Base-by-base conservation (phyloP, 2,888 invertebrate species). In the Oxytorus armatus region DNA sequence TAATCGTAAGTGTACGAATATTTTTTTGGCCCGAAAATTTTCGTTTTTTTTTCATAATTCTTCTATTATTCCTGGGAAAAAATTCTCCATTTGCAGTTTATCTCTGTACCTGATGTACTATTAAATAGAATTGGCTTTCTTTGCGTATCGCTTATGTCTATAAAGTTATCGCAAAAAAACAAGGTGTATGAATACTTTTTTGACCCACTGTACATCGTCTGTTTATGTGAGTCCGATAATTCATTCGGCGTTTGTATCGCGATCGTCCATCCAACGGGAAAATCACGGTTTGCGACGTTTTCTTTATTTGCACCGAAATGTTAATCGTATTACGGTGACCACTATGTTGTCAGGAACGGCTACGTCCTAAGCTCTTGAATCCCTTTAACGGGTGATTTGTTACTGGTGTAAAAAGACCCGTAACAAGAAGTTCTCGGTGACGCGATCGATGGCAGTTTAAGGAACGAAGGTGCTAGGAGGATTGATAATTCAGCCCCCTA, bases 191-290 rank as follows among this genome's bases (percentile, higher is more conserved):
- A n/a, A n/a, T n/a, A n/a, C n/a, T n/a, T n/a, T n/a, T n/a, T n/a
- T n/a, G n/a, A n/a, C n/a, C n/a, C n/a, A n/a, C n/a, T n/a, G n/a
- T n/a, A n/a, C 16, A 36, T 25, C 5, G n/a, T 25, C 49, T 63
- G 36, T 33, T 55, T 74, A 66, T 29, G 44, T 49, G 29, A 23
- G 47, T 36, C 25, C 65, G 36, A 47, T 39, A 66, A 66, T 74
- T 66, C 65, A 74, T 66, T 51, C 36, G n/a, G n/a, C n/a, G 14
- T 3, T 14, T 39, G 36, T 44, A 51, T 72, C 53, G 44, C 2
- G 33, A 65, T 57, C 18, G 29, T 7, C 18, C 33, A n/a, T 55
- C 21, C 18, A 65, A 65, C 55, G 47, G 47, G 51, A 66, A 66
- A 74, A 44, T 23, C 39, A 36, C 57, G 44, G 33, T 21, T 42